Conservation (phyloP, 2,888 invertebrate genomes). For the Phragmatobia fuliginosa region DNA sequence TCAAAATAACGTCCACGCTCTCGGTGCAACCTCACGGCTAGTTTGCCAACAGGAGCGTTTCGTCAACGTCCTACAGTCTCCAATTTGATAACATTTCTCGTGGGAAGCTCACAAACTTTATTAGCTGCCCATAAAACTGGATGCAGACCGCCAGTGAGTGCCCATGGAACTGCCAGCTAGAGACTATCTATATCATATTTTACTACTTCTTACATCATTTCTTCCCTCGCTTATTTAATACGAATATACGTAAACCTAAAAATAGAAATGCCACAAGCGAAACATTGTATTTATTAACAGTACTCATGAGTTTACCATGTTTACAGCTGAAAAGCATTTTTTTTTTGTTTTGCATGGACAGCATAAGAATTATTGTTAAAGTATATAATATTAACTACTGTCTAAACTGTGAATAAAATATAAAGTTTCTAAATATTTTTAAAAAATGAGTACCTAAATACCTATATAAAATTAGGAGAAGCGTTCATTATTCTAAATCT, state of each 20-base stretch:
- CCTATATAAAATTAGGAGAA: neutral
- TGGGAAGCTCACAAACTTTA: conserved; percentile 60
- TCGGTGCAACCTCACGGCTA: conserved; percentile 25
- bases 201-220: conserved; percentile 20
- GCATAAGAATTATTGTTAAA: no score
- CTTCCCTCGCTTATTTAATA: neutral
- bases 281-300: no score
- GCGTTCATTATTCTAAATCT: neutral
- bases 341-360: no score
- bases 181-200: conserved; percentile 35
- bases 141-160: conserved; percentile 33
- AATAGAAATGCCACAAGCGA: no score
- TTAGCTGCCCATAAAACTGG: conserved; percentile 65
- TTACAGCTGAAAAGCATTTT: neutral
- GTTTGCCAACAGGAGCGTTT: conserved; percentile 56
- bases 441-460: neutral
- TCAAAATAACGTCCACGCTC: conserved; percentile 27
- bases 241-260: neutral
- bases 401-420: neutral
- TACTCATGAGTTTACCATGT: neutral
- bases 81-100: conserved; percentile 69
- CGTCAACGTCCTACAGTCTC: conserved; percentile 62
- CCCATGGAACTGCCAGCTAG: conserved; percentile 20
- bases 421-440: neutral
- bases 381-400: neutral